Evolutionary conservation across 2,888 invertebrate genomes (phyloP).

Genomic region (Leptopilina myrica): DNA sequence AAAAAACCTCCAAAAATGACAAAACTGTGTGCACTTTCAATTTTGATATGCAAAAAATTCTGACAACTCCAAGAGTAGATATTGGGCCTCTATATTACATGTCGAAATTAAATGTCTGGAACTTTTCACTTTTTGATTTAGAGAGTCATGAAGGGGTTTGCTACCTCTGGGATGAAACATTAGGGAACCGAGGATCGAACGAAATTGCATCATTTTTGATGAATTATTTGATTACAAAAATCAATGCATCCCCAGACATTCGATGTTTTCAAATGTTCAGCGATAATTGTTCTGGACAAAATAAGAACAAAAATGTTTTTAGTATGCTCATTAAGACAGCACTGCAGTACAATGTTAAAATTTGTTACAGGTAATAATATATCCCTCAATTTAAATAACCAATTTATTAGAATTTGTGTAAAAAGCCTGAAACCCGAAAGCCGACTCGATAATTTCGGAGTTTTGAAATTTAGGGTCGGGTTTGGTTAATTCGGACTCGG

Average conservation of each 20-base stretch:
- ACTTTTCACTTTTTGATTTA: constrained; percentile 51
- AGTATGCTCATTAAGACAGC: constrained; percentile 46
- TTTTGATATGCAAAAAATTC: constrained; percentile 50
- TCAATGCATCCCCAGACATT: background rate
- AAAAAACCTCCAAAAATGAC: constrained; percentile 39
- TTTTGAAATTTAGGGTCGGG: background rate
- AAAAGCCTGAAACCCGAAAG: too few relatives aligned
- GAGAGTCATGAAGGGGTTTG: constrained; percentile 44
- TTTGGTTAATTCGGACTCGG: too few relatives aligned
- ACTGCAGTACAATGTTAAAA: constrained; percentile 45
- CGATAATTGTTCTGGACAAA: constrained; percentile 45
- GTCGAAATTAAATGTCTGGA: constrained; percentile 49
- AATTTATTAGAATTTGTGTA: too few relatives aligned
- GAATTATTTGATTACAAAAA: constrained; percentile 33
- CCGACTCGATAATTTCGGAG: too few relatives aligned
- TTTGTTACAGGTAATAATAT: constrained; percentile 4
- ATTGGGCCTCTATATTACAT: constrained; percentile 47
- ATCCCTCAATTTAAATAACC: background rate
- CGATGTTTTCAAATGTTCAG: constrained; percentile 45
- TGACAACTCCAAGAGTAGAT: constrained; percentile 48
- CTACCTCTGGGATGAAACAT: constrained; percentile 50
- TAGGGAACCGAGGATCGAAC: constrained; percentile 48
- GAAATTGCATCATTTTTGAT: constrained; percentile 47
- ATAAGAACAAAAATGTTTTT: constrained; percentile 48
- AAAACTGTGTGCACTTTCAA: constrained; percentile 41